Percentiles rank a stretch among this genome's conserved stretches.
Conservation (phyloP, 2,888 invertebrate genomes). For the Macrostomum cliftonense region DNA sequence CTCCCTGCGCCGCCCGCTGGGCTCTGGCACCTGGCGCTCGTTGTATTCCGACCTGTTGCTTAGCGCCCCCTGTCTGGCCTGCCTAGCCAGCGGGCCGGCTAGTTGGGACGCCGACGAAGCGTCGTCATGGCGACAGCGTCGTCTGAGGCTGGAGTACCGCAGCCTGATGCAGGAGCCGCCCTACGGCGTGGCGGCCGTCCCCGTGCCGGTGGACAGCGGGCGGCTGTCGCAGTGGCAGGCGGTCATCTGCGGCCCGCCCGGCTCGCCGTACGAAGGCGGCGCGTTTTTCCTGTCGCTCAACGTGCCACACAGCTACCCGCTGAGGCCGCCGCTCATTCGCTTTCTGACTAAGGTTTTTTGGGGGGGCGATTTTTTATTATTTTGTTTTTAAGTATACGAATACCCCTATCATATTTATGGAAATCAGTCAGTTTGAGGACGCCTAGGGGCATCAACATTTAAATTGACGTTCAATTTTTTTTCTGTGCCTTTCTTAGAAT, state of each 20-base stretch:
- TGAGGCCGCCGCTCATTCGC: conserved; percentile 71
- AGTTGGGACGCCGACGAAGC: background rate
- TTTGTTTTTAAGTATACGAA: no score
- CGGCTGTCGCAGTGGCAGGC: conserved; percentile 68
- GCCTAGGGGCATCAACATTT: no score
- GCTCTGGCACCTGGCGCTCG: conserved; percentile 53
- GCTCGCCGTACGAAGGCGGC: conserved; percentile 82
- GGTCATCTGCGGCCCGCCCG: conserved; percentile 68
- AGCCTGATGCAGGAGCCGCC: conserved; percentile 50
- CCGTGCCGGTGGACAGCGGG: conserved; percentile 52
- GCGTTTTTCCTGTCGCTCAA: conserved; percentile 72
- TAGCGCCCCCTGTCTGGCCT: conserved; percentile 66
- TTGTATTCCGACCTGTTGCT: conserved; percentile 51
- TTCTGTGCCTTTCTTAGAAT: no score
- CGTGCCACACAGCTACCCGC: conserved; percentile 61
- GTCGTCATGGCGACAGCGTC: conserved; percentile 46
- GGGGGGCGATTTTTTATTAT: no score
- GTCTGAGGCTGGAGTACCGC: conserved; percentile 56
- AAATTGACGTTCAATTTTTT: no score
- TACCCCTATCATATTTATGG: no score
- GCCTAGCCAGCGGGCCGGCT: conserved; percentile 54
- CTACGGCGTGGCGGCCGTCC: conserved; percentile 63
- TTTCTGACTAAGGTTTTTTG: conserved; percentile 55
- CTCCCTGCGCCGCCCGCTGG: conserved; percentile 50
- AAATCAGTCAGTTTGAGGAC: no score